Conservation (phyloP, 2,797 vertebrate species). For the Hoplostethus mediterraneus region DNA sequence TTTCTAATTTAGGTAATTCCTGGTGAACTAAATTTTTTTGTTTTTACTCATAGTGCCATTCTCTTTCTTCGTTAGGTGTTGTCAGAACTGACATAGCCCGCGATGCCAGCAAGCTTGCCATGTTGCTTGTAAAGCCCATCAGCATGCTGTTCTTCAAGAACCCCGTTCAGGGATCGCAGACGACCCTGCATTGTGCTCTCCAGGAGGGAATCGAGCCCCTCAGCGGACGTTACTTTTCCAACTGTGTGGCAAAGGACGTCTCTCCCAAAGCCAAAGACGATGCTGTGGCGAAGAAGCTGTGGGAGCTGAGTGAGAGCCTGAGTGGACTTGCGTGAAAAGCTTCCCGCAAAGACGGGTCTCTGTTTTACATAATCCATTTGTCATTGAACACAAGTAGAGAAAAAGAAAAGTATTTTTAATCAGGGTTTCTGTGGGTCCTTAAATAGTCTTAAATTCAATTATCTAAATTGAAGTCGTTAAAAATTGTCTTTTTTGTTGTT, state of each 20-base stretch:
- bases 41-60: too few species aligned
- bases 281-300: conserved; percentile 79
- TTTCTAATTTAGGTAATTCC: too few species aligned
- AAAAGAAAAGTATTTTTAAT: too few species aligned
- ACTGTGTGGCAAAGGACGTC: conserved; percentile 70
- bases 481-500: too few species aligned
- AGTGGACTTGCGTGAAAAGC: conserved; percentile 61
- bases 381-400: too few species aligned
- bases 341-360: not conserved
- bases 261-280: conserved; percentile 71
- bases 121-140: conserved; percentile 67
- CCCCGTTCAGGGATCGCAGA: conserved; percentile 73
- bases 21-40: too few species aligned
- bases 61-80: conserved; percentile 78
- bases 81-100: conserved; percentile 83
- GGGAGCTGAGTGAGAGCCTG: conserved; percentile 82
- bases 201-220: conserved; percentile 75
- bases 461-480: too few species aligned
- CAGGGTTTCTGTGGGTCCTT: too few species aligned
- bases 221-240: conserved; percentile 79
- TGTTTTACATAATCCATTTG: too few species aligned
- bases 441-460: too few species aligned
- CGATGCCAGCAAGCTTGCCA: conserved; percentile 69
- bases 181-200: conserved; percentile 78
- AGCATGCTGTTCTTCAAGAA: conserved; percentile 73